These are phyloP conservation scores for Phainopepla nitens DNA, from an alignment of 2,113 vertebrate species.

Conservation along the genomic window DNA sequence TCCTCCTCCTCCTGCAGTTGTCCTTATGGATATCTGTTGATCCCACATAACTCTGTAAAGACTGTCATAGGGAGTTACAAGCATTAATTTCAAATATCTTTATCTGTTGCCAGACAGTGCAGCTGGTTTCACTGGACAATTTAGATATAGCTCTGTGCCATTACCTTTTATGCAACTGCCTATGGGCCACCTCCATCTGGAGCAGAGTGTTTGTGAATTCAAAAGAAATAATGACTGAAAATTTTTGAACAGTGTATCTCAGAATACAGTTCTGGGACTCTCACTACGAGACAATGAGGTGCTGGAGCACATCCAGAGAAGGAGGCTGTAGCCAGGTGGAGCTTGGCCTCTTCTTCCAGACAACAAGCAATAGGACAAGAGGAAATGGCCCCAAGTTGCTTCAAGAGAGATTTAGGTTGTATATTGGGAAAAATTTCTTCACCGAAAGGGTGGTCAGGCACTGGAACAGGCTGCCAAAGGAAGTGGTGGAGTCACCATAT, in stretches of 20 bases:
- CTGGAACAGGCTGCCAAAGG: neutral
- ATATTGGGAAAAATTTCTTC: neutral
- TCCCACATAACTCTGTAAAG: neutral
- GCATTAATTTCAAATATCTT: neutral
- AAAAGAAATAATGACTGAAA: neutral
- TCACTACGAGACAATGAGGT: neutral
- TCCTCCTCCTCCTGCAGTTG: neutral
- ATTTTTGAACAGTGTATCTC: neutral
- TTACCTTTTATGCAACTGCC: neutral
- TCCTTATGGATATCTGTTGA: neutral
- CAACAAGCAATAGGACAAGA: neutral
- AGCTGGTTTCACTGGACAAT: neutral
- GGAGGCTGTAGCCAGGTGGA: fast-evolving
- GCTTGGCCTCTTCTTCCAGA: fast-evolving
- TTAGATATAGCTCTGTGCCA: neutral
- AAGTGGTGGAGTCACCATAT: neutral
- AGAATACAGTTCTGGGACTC: neutral
- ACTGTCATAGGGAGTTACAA: neutral
- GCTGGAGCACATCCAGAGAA: neutral
- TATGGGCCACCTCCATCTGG: fast-evolving
- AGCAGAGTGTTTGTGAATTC: neutral
- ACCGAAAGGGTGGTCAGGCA: neutral
- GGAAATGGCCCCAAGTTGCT: neutral
- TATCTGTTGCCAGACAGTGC: neutral
- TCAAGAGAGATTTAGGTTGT: neutral